Conservation (phyloP, 1,140 invertebrate species). For the Pristionchus pacificus region DNA sequence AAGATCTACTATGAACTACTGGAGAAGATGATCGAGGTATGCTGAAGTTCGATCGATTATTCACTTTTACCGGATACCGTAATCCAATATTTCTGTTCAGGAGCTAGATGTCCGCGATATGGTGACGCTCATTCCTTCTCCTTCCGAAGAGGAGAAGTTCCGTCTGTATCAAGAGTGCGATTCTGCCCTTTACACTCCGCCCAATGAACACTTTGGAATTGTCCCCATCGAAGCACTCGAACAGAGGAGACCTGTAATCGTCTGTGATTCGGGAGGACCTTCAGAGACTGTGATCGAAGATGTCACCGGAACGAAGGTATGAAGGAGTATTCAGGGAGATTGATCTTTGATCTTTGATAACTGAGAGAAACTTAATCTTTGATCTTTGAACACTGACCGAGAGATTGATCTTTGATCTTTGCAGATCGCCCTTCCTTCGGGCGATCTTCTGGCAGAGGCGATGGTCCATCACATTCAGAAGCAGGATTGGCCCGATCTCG, state of each 20-base stretch:
- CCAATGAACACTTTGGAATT: slow-evolving; percentile 56
- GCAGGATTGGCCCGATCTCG: slow-evolving; percentile 44
- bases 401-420: slow-evolving; percentile 5
- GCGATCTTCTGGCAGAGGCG: slow-evolving; percentile 50
- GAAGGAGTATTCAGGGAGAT: background rate
- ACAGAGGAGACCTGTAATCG: slow-evolving; percentile 54
- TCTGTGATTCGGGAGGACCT: slow-evolving; percentile 55
- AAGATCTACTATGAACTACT: slow-evolving; percentile 51
- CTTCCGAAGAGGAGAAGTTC: slow-evolving; percentile 49
- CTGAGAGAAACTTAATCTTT: background rate
- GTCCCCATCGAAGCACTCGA: slow-evolving; percentile 56
- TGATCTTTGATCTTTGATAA: slow-evolving; percentile 8
- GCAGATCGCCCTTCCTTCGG: slow-evolving; percentile 49
- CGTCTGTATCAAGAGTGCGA: slow-evolving; percentile 51
- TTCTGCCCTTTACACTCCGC: slow-evolving; percentile 53
- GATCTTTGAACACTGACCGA: background rate
- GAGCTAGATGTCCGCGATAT: slow-evolving; percentile 44
- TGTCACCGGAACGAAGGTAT: slow-evolving; percentile 51
- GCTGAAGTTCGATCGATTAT: background rate
- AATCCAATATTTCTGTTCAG: slow-evolving; percentile 11
- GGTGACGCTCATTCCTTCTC: slow-evolving; percentile 51
- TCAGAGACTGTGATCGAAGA: slow-evolving; percentile 54
- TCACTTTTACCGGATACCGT: background rate
- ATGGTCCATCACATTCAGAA: slow-evolving; percentile 52
- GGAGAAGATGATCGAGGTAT: slow-evolving; percentile 35